A percentile compares a stretch with the other conserved stretches of the same genome.
phyloP scores from a whole-genome alignment of 2,113 vertebrate genomes.

The Amphiprion percula region DNA sequence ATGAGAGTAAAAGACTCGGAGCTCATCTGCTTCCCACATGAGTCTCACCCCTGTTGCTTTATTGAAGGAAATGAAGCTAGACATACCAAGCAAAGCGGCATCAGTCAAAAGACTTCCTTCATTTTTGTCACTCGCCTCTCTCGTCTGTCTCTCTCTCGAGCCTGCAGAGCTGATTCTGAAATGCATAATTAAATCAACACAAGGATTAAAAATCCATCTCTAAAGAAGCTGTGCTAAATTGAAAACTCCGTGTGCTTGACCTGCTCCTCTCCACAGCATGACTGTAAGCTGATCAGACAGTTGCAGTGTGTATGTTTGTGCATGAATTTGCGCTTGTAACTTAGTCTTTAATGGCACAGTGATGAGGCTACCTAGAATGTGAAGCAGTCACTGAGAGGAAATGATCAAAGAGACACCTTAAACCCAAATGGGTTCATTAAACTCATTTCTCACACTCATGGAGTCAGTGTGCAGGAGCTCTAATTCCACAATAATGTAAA shows the following conservation, averaged over 20 bases:
- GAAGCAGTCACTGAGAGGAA: conserved; percentile 8
- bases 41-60: conserved; percentile 9
- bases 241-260: conserved; percentile 45
- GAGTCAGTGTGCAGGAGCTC: neutral
- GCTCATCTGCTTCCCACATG: conserved; percentile 7
- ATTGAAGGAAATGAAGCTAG: conserved; percentile 18
- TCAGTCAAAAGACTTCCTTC: neutral
- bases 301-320: conserved; percentile 28
- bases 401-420: conserved; percentile 30
- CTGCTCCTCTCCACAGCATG: conserved; percentile 36
- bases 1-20: conserved; percentile 8
- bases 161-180: neutral
- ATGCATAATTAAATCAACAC: conserved; percentile 48
- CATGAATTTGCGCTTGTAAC: conserved; percentile 23
- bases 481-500: conserved; percentile 3
- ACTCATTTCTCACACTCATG: neutral
- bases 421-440: neutral
- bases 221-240: conserved; percentile 24
- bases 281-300: conserved; percentile 54
- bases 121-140: neutral
- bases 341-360: conserved; percentile 5
- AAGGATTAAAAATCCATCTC: conserved; percentile 28
- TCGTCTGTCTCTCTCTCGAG: conserved; percentile 3
- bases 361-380: conserved; percentile 35
- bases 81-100: neutral